These are phyloP conservation scores for Patella ulyssiponensis DNA, from an alignment of 2,888 invertebrate genomes.

Conservation along the genomic window DNA sequence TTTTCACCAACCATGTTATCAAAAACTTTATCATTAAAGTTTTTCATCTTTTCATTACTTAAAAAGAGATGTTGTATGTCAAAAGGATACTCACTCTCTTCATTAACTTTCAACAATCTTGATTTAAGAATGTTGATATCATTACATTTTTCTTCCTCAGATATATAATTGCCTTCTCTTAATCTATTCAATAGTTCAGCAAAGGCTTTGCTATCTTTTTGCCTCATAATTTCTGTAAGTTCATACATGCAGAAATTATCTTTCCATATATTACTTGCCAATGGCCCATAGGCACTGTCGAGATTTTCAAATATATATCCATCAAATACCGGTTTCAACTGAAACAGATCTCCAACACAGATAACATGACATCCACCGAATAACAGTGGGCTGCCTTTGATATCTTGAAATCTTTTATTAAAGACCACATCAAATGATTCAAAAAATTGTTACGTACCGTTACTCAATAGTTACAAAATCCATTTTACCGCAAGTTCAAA, in stretches of 20 bases:
- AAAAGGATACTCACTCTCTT: neutral
- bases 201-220: constrained; percentile 40
- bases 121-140: neutral
- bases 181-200: constrained; percentile 44
- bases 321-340: constrained; percentile 31
- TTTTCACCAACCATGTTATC: neutral
- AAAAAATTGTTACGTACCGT: too few species aligned
- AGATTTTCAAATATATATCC: constrained; percentile 20
- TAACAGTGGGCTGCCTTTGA: constrained; percentile 31
- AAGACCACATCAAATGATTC: too few species aligned
- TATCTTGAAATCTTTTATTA: constrained; percentile 30
- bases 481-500: too few species aligned
- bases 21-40: neutral
- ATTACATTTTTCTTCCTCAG: neutral
- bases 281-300: constrained; percentile 21
- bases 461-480: too few species aligned
- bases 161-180: constrained; percentile 35
- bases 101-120: neutral
- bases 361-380: constrained; percentile 17
- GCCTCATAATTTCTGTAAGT: constrained; percentile 20
- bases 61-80: neutral
- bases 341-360: constrained; percentile 16
- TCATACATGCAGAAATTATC: constrained; percentile 38
- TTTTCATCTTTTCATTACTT: neutral
- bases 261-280: constrained; percentile 10